Conservation (phyloP, 2,113 vertebrate species). For the Machaerirhynchus nigripectus region DNA sequence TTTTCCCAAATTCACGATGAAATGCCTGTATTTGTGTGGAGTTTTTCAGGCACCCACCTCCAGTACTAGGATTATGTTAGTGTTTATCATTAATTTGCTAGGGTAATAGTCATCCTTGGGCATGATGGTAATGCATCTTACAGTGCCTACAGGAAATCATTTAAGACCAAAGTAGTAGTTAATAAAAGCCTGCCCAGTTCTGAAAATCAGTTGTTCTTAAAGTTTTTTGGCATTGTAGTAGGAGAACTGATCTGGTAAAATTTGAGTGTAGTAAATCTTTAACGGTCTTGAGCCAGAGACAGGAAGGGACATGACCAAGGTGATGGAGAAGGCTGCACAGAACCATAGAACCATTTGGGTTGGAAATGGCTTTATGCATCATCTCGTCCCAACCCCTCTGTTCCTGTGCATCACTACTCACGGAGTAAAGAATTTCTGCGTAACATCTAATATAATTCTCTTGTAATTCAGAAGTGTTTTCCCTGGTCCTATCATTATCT, state of each 20-base stretch:
- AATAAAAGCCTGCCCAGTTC: background rate
- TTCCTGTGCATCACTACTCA: background rate
- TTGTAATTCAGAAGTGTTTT: background rate
- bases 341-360: fast-evolving
- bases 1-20: background rate
- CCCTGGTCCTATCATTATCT: background rate
- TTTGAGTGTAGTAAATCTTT: background rate
- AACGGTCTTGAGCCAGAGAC: background rate
- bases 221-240: background rate
- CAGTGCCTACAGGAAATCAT: background rate
- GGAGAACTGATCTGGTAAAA: background rate
- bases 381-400: background rate
- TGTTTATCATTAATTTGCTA: background rate
- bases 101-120: background rate
- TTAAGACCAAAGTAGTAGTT: background rate
- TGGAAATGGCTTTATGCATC: background rate
- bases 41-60: background rate
- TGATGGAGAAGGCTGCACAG: background rate
- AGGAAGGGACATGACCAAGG: background rate
- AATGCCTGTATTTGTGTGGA: background rate
- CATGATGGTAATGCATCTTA: background rate
- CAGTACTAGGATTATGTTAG: background rate
- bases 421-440: background rate
- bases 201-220: background rate
- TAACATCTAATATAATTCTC: too few species aligned